phyloP scores from a whole-genome alignment of 2,797 vertebrate species.

The Hyperoplus immaculatus region DNA sequence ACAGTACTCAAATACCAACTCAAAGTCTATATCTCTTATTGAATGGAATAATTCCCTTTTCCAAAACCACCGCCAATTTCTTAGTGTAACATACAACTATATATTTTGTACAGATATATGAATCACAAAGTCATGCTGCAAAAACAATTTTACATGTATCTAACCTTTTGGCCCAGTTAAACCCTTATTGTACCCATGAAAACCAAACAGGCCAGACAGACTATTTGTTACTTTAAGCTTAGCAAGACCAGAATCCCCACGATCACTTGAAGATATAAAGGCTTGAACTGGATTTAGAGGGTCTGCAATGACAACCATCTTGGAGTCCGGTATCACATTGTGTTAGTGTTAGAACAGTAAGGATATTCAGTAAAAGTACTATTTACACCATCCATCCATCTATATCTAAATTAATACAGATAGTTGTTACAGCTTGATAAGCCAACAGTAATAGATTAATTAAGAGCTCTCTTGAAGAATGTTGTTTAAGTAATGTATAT shows the following conservation, averaged over 20 bases:
- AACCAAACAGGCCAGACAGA: conserved; percentile 12
- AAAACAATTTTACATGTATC: background rate
- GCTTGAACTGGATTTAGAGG: conserved; percentile 19
- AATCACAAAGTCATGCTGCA: background rate
- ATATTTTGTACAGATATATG: conserved; percentile 8
- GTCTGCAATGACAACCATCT: conserved; percentile 11
- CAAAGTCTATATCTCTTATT: background rate
- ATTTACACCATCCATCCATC: background rate
- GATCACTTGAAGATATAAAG: conserved; percentile 12
- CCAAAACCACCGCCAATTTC: background rate
- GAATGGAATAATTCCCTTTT: background rate
- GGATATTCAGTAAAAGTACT: background rate
- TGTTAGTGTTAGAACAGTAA: background rate
- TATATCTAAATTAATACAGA: conserved; percentile 4
- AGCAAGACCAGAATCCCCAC: conserved; percentile 4
- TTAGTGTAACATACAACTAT: background rate
- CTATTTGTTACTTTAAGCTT: conserved; percentile 7
- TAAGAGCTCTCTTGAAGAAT: background rate
- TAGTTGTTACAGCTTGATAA: conserved; percentile 1
- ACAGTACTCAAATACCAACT: background rate
- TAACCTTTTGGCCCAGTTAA: background rate
- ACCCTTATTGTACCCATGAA: background rate
- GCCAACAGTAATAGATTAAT: background rate
- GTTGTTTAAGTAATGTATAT: background rate
- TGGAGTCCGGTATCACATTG: background rate